Evolutionary conservation across 2,888 invertebrate species (phyloP).

Genomic region (Scrobipalpa atriplicella): DNA sequence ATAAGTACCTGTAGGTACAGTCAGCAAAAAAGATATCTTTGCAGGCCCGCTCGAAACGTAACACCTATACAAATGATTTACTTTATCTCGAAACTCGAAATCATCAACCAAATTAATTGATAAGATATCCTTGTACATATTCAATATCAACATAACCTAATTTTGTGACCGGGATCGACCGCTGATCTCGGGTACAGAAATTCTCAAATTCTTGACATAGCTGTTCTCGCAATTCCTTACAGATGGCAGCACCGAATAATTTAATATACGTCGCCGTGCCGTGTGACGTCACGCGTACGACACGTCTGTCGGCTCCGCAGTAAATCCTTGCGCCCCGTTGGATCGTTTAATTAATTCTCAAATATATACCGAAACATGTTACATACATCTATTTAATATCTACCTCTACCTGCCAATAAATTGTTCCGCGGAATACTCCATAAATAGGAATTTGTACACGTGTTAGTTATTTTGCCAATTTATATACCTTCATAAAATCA

Average conservation of each 20-base stretch:
- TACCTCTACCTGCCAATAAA: conserved; percentile 9
- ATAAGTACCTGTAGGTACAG: too few species aligned
- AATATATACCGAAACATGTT: conserved; percentile 50
- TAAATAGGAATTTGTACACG: background rate
- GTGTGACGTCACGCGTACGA: conserved; percentile 70
- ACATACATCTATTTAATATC: conserved; percentile 38
- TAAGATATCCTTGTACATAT: background rate
- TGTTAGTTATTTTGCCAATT: background rate
- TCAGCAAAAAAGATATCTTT: too few species aligned
- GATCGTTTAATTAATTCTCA: conserved; percentile 77
- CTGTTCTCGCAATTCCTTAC: conserved; percentile 11
- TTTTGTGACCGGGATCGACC: conserved; percentile 3
- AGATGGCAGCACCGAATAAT: conserved; percentile 18
- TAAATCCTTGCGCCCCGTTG: conserved; percentile 76
- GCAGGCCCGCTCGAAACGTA: too few species aligned
- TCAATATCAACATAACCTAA: background rate
- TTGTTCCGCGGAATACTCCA: background rate
- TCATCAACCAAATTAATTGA: too few species aligned
- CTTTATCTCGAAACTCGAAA: too few species aligned
- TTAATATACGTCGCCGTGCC: conserved; percentile 23
- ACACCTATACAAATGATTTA: too few species aligned
- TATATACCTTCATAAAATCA: too few species aligned
- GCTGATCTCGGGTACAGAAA: background rate
- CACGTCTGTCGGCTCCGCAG: conserved; percentile 56
- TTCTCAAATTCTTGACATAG: conserved; percentile 12